Evolutionary conservation across 1,140 invertebrate species (phyloP).

Genomic region (Mactra quadrangularis): DNA sequence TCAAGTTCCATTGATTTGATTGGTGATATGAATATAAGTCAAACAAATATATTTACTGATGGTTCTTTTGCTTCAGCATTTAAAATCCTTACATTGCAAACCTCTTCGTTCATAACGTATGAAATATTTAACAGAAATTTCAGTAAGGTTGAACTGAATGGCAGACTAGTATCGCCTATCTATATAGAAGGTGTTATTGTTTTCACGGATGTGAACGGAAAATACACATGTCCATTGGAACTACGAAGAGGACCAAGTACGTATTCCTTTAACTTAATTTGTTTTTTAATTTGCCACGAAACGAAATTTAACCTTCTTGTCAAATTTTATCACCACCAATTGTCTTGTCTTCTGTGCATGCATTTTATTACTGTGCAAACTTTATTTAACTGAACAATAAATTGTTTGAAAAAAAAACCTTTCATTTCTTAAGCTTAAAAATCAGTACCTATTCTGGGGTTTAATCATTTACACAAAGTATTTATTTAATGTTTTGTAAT

Average conservation of each 20-base stretch:
- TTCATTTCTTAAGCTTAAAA: no score
- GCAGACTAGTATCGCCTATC: slow-evolving; percentile 7
- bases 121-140: slow-evolving; percentile 39
- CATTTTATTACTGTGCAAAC: no score
- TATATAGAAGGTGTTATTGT: slow-evolving; percentile 54
- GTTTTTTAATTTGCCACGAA: no score
- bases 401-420: no score
- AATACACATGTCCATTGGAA: slow-evolving; percentile 31
- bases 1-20: slow-evolving; percentile 15
- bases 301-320: no score
- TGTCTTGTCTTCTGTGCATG: no score
- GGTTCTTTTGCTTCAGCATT: slow-evolving; percentile 45
- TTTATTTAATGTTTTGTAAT: not conserved
- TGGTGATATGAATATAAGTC: slow-evolving; percentile 36
- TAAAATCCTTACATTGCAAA: slow-evolving; percentile 44
- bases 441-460: no score
- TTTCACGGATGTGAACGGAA: not conserved
- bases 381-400: no score
- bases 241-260: slow-evolving; percentile 40
- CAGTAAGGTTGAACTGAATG: slow-evolving; percentile 49
- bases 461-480: no score
- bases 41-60: not conserved
- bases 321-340: no score
- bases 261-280: not conserved
- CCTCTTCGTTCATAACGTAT: not conserved